phyloP scores from a whole-genome alignment of 2,797 vertebrate species.

The Naso thynnoides region DNA sequence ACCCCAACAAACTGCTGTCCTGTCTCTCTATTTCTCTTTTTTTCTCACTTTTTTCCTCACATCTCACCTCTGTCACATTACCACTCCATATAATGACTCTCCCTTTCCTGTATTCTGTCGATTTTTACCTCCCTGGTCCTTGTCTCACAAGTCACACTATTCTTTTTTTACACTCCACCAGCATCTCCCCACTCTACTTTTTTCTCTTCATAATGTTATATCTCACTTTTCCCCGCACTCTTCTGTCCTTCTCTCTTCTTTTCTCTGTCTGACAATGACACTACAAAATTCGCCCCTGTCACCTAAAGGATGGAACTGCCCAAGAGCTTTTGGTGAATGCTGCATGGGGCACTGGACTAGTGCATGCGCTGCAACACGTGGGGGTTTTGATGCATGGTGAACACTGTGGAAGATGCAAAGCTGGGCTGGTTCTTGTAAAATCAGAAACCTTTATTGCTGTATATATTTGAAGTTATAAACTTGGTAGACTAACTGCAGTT shows the following conservation, averaged over 20 bases:
- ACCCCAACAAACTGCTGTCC: conserved; percentile 38
- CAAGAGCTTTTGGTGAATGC: conserved; percentile 81
- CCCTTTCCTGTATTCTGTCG: not conserved
- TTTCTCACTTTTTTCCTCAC: conserved; percentile 12
- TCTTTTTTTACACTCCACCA: conserved; percentile 11
- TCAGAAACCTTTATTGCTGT: not conserved
- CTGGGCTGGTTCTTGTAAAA: conserved; percentile 59
- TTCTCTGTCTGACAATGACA: conserved; percentile 78
- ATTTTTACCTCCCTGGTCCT: conserved; percentile 18
- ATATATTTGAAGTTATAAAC: not conserved
- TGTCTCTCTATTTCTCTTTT: conserved; percentile 39
- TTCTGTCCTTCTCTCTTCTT: conserved; percentile 60
- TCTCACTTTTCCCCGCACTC: conserved; percentile 25
- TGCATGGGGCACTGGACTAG: conserved; percentile 85
- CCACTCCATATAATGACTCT: not conserved
- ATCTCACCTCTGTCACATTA: conserved; percentile 6
- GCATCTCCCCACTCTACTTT: conserved; percentile 18
- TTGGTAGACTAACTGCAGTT: not conserved
- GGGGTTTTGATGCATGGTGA: conserved; percentile 76
- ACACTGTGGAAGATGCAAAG: conserved; percentile 72
- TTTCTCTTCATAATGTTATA: conserved; percentile 22
- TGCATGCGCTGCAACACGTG: conserved; percentile 82
- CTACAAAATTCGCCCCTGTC: conserved; percentile 71
- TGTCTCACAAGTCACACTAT: conserved; percentile 12
- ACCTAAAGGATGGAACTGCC: conserved; percentile 76